Evolutionary conservation across 2,797 vertebrate species (phyloP), one percentile per base, ranked within the genome.

Genomic region (Cygnus olor): DNA sequence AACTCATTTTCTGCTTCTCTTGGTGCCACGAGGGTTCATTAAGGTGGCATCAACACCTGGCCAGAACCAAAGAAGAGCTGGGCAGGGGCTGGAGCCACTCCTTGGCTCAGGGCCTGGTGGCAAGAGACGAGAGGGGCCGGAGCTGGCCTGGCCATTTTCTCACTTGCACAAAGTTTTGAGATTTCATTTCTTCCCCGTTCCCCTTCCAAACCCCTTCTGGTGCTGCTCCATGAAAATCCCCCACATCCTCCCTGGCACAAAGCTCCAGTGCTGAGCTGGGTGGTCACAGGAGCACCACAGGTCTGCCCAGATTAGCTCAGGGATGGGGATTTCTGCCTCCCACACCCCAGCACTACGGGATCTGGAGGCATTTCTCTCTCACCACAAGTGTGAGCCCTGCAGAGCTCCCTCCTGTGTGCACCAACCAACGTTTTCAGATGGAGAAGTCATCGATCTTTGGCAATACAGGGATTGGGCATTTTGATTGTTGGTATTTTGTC

Each of bases 1-100:
- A 22, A 49, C 3, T n/a, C 24, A 10, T 22, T 42, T 78, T 8
- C 36, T 65, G 7, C 7, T 58, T 38, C 32, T 42, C 30, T 65
- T 15, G 30, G 25, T 11, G 21, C 36, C 14, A 5, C 3, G 24
- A 51, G 28, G 5, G 11, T 2, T 38, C 24, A 25, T 60, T 60
- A 56, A 60, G 60, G 1, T 1, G 3, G 8, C n/a, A 45, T 0
- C 42, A n/a, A 71, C 4, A 14, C 6, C 11, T 34, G 73, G 44
- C 16, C 5, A 3, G 9, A 44, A 10, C 4, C 68, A 38, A 58
- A n/a, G 44, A 44, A 42, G 57, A 47, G 27, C 28, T n/a, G 22
- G 63, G 45, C 66, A 79, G n/a, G 45, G 49, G 56, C 1, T 36
- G 53, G 32, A 53, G 36, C 30, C 38, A 51, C 64, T 7, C 19